A percentile compares a stretch with the other conserved stretches of the same genome.
Evolutionary conservation across 2,797 vertebrate species (phyloP).

Genomic region (Setipinna tenuifilis): DNA sequence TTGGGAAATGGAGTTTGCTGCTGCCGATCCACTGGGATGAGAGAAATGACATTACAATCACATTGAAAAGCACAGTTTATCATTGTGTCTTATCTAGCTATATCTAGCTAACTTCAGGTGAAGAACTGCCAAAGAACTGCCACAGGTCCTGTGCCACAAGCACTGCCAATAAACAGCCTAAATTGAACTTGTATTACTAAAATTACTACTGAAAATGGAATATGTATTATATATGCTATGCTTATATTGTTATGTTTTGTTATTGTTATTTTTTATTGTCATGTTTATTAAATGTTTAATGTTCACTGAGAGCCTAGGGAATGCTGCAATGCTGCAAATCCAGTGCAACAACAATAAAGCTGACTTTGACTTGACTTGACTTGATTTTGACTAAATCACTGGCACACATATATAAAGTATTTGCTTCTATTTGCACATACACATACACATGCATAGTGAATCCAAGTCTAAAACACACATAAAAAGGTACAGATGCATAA

Average conservation of each 20-base stretch:
- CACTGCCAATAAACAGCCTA: neutral
- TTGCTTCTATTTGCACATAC: neutral
- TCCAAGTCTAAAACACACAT: neutral
- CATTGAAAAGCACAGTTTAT: neutral
- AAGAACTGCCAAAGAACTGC: neutral
- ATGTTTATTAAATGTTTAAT: too few relatives aligned
- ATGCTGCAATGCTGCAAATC: too few relatives aligned
- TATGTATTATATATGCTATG: too few relatives aligned
- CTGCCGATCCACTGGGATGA: conserved; percentile 86
- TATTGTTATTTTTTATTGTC: too few relatives aligned
- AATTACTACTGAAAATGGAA: too few relatives aligned
- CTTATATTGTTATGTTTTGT: too few relatives aligned
- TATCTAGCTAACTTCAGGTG: neutral
- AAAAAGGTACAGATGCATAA: neutral
- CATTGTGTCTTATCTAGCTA: neutral
- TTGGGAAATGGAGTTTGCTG: conserved; percentile 87
- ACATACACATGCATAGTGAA: neutral
- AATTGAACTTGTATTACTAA: too few relatives aligned
- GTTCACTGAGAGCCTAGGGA: too few relatives aligned
- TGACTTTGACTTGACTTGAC: too few relatives aligned
- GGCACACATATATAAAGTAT: neutral
- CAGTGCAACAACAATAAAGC: too few relatives aligned
- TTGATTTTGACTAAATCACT: too few relatives aligned
- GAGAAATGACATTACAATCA: conserved; percentile 9
- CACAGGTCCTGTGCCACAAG: too few relatives aligned